These are phyloP conservation scores for Cryptocephalus moraei DNA, from an alignment of 2,888 invertebrate species.

Conservation along the genomic window DNA sequence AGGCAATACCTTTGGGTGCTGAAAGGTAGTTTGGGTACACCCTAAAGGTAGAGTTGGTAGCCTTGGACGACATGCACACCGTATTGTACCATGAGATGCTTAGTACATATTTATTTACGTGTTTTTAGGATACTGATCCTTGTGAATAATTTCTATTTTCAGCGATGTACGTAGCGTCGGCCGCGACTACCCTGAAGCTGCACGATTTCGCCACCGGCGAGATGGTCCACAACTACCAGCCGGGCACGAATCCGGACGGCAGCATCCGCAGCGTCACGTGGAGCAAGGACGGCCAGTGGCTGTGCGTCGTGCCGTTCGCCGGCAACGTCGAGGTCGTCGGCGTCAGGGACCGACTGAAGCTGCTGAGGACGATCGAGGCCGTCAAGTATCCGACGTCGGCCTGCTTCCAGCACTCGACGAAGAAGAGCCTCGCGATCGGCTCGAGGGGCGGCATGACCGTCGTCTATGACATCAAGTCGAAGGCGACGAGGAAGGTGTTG, in stretches of 20 bases:
- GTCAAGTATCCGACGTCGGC: conserved; percentile 33
- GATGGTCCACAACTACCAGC: conserved; percentile 41
- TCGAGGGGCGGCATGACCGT: conserved; percentile 30
- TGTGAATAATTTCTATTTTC: conserved; percentile 5
- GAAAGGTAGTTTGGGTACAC: too few relatives aligned
- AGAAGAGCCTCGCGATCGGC: conserved; percentile 29
- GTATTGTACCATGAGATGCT: too few relatives aligned
- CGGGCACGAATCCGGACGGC: conserved; percentile 22
- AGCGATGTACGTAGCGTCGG: conserved; percentile 47
- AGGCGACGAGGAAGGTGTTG: conserved; percentile 26
- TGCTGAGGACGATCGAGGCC: conserved; percentile 28
- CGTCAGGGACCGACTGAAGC: conserved; percentile 27
- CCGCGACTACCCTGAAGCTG: conserved; percentile 46
- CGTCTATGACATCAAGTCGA: conserved; percentile 33
- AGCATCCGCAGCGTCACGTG: conserved; percentile 31
- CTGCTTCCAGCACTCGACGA: conserved; percentile 31
- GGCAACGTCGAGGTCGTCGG: conserved; percentile 33
- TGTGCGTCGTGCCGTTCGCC: conserved; percentile 30
- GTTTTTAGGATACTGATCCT: too few relatives aligned
- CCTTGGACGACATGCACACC: too few relatives aligned
- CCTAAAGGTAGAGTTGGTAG: too few relatives aligned
- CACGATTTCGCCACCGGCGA: conserved; percentile 46
- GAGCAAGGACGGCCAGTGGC: conserved; percentile 35
- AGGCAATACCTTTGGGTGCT: too few relatives aligned
- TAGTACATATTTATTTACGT: too few relatives aligned